Evolutionary conservation across 1,140 invertebrate genomes (phyloP).

Genomic region (Fopius arisanus): DNA sequence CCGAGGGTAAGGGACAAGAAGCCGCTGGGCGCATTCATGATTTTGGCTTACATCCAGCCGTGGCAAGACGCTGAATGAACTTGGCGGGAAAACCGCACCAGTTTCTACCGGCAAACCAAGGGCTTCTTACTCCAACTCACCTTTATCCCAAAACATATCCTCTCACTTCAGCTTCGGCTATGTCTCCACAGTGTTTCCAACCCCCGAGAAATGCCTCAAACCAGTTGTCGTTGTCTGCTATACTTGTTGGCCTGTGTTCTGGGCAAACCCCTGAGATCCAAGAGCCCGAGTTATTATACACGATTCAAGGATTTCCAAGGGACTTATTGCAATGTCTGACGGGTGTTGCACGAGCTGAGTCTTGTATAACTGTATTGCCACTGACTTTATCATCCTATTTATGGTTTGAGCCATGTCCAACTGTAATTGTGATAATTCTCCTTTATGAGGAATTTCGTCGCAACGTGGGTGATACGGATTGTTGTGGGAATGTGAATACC

Average conservation of each 20-base stretch:
- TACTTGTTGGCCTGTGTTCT: not conserved
- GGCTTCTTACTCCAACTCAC: constrained; percentile 25
- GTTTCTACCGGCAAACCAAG: not conserved
- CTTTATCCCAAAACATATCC: constrained; percentile 36
- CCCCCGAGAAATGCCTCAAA: constrained; percentile 7
- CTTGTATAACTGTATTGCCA: not conserved
- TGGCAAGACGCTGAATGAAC: constrained; percentile 57
- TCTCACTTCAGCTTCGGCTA: not conserved
- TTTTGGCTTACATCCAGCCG: constrained; percentile 59
- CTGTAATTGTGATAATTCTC: not conserved
- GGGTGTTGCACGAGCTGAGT: not conserved
- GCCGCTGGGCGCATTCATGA: constrained; percentile 47
- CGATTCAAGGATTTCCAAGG: constrained; percentile 18
- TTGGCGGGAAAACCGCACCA: constrained; percentile 57
- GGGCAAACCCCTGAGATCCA: not conserved
- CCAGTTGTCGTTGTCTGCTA: constrained; percentile 3
- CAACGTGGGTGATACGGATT: too few species aligned
- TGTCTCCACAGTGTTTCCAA: not conserved
- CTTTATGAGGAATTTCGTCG: not conserved
- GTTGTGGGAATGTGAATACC: too few species aligned
- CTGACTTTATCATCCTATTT: not conserved
- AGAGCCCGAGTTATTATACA: not conserved
- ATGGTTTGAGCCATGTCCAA: not conserved
- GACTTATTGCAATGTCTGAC: constrained; percentile 27
- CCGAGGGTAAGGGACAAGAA: not conserved